Percentiles rank a stretch among this genome's conserved stretches.
phyloP scores from a whole-genome alignment of 2,888 invertebrate genomes.

The Drosophila rellima region DNA sequence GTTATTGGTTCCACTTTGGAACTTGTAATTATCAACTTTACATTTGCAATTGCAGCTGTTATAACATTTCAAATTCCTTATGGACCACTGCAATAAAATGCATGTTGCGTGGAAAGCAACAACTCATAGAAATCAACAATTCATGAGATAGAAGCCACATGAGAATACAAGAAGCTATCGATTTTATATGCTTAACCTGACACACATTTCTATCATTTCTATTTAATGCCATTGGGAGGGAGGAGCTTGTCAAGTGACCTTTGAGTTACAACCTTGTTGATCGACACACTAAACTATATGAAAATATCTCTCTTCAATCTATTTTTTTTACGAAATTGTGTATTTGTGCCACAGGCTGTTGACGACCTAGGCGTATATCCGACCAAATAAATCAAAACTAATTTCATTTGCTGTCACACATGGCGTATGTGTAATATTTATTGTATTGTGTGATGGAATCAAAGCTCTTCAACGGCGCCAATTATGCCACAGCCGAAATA shows the following conservation, averaged over 20 bases:
- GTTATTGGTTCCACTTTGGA: neutral
- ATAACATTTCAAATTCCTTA: neutral
- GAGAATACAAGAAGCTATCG: slow-evolving; percentile 47
- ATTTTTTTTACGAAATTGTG: slow-evolving; percentile 2
- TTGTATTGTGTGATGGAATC: slow-evolving; percentile 28
- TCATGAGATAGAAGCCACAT: slow-evolving; percentile 39
- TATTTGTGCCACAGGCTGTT: slow-evolving; percentile 39
- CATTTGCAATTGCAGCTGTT: slow-evolving; percentile 4
- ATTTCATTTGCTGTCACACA: slow-evolving; percentile 61
- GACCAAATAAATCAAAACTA: slow-evolving; percentile 66
- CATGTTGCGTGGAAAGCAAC: neutral
- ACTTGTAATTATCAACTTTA: neutral
- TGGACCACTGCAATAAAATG: slow-evolving; percentile 10
- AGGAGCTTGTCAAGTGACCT: slow-evolving; percentile 26
- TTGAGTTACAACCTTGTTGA: slow-evolving; percentile 59
- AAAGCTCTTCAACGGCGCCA: slow-evolving; percentile 41
- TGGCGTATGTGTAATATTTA: slow-evolving; percentile 65
- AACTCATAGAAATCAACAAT: slow-evolving; percentile 38
- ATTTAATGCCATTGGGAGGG: neutral
- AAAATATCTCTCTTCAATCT: slow-evolving; percentile 3
- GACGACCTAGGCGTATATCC: slow-evolving; percentile 35
- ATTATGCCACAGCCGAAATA: slow-evolving; percentile 66
- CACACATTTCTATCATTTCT: slow-evolving; percentile 19
- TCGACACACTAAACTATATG: slow-evolving; percentile 36
- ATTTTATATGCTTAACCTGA: slow-evolving; percentile 40